Percentiles rank a stretch among this genome's conserved stretches.
Evolutionary conservation across 2,113 vertebrate genomes (phyloP).

Genomic region (Campylomormyrus tamandua): DNA sequence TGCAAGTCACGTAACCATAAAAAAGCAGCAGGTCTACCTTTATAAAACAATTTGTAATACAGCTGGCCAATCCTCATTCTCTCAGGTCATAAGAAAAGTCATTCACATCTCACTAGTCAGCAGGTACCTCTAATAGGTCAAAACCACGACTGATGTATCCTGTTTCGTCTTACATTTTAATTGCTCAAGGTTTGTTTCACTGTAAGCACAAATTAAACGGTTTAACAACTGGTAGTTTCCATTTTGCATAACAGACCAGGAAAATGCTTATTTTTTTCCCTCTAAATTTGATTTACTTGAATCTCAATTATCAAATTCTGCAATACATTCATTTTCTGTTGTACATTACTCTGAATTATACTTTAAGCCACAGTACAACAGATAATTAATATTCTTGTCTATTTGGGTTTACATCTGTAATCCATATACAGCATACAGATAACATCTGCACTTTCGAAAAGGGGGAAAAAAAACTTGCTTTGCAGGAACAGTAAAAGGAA

Average conservation of each 20-base stretch:
- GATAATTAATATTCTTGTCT: constrained; percentile 27
- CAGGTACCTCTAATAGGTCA: not conserved
- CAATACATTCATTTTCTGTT: not conserved
- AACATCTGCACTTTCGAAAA: constrained; percentile 33
- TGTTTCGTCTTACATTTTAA: not conserved
- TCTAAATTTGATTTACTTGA: not conserved
- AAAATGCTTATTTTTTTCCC: not conserved
- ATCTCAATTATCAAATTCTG: not conserved
- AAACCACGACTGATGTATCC: not conserved
- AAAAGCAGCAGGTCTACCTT: not conserved
- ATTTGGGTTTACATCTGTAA: constrained; percentile 35
- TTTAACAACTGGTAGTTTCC: not conserved
- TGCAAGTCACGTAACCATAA: constrained; percentile 10
- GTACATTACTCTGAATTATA: not conserved
- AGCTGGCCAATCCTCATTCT: not conserved
- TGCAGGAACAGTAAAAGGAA: constrained; percentile 28
- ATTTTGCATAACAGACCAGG: not conserved
- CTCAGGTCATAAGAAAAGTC: not conserved
- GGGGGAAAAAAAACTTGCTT: constrained; percentile 12
- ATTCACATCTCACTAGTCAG: not conserved
- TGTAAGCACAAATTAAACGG: not conserved
- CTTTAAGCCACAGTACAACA: not conserved
- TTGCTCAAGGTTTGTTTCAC: constrained; percentile 4
- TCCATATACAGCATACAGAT: constrained; percentile 30
- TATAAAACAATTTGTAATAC: not conserved